Evolutionary conservation across 2,113 vertebrate species (phyloP).

Genomic region (Sialia sialis): DNA sequence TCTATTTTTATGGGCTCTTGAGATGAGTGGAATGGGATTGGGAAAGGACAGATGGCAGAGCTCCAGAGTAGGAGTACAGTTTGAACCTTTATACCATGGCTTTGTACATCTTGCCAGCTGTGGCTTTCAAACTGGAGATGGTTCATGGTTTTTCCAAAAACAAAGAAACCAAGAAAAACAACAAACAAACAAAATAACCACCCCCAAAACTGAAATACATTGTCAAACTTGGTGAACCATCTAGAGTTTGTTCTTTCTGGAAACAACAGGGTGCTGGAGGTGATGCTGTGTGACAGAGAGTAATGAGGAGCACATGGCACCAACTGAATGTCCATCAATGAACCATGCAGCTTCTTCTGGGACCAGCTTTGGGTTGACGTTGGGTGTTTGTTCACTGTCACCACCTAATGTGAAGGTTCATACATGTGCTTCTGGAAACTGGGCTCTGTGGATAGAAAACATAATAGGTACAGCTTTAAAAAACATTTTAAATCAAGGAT

Average conservation of each 20-base stretch:
- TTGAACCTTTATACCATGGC: background rate
- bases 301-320: background rate
- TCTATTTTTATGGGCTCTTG: background rate
- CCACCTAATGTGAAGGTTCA: background rate
- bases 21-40: background rate
- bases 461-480: background rate
- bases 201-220: background rate
- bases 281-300: background rate
- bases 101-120: background rate
- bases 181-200: too few species aligned
- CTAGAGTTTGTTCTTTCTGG: background rate
- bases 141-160: background rate
- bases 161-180: background rate
- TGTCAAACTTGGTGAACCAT: background rate
- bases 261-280: background rate
- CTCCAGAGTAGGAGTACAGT: background rate
- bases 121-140: background rate
- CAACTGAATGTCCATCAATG: background rate
- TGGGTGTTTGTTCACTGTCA: background rate
- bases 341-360: background rate
- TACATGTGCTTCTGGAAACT: background rate
- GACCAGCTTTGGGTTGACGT: background rate
- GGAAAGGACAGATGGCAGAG: background rate
- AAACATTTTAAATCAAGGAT: background rate
- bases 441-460: background rate